These are phyloP conservation scores for Hirundichthys speculiger DNA, from an alignment of 2,113 vertebrate species.

Conservation along the genomic window DNA sequence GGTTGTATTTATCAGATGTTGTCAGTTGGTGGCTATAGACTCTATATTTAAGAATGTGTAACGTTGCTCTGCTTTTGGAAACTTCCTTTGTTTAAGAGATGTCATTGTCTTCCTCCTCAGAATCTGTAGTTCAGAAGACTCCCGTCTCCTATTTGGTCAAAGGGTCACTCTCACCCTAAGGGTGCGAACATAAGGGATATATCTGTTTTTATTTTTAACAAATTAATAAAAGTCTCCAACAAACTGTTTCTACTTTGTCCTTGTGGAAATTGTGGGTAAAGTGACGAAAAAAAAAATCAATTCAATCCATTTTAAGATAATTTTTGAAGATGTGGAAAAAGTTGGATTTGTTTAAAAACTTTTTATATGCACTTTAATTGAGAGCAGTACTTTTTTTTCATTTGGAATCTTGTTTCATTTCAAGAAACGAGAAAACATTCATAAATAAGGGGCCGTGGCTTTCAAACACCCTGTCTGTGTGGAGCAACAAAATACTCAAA, in stretches of 20 bases:
- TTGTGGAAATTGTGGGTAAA: not conserved
- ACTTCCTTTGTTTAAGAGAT: too few species aligned
- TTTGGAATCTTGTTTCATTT: conserved; percentile 6
- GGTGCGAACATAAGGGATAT: not conserved
- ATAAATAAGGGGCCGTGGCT: not conserved
- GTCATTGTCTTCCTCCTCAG: too few species aligned
- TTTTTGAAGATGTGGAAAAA: too few species aligned
- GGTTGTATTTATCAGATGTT: too few species aligned
- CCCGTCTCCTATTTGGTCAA: too few species aligned
- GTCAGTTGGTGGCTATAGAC: too few species aligned
- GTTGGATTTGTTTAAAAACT: not conserved
- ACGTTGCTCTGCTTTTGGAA: too few species aligned
- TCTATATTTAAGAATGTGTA: too few species aligned
- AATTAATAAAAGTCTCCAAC: not conserved
- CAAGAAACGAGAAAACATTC: not conserved
- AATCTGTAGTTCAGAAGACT: too few species aligned
- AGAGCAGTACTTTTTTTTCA: not conserved
- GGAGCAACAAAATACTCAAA: conserved; percentile 11
- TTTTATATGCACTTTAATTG: not conserved
- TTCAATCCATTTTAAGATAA: not conserved
- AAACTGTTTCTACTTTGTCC: not conserved
- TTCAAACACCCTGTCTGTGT: not conserved
- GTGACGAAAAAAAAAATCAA: not conserved
- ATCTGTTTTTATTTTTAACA: not conserved
- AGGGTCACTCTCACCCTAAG: too few species aligned